phyloP scores from a whole-genome alignment of 2,888 invertebrate species.

The Tipula unca region DNA sequence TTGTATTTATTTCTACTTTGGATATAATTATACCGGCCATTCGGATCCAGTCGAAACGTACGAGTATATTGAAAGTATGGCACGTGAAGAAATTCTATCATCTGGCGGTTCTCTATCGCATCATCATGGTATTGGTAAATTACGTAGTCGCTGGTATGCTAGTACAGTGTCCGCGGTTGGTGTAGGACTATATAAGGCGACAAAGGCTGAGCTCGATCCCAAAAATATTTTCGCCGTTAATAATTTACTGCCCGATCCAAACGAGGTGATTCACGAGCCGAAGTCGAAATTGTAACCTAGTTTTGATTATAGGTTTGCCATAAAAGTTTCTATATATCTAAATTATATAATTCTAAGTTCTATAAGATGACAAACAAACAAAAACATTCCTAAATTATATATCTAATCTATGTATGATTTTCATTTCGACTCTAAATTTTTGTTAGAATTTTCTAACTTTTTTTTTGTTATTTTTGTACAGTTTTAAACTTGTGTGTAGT shows the following conservation, averaged over 20 bases:
- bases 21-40: constrained; percentile 57
- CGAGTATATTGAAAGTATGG: constrained; percentile 78
- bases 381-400: not conserved
- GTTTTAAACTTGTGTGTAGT: not conserved
- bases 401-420: not conserved
- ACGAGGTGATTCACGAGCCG: no score
- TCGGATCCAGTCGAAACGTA: constrained; percentile 68
- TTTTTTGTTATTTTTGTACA: not conserved
- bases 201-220: constrained; percentile 85
- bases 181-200: constrained; percentile 63
- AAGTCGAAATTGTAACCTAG: constrained; percentile 15
- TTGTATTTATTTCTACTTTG: constrained; percentile 93
- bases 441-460: not conserved
- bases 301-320: not conserved
- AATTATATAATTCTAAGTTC: not conserved
- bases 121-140: constrained; percentile 94
- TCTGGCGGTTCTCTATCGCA: constrained; percentile 79
- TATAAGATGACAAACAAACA: not conserved
- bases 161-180: constrained; percentile 78
- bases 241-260: constrained; percentile 49
- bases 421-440: not conserved
- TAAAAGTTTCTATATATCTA: not conserved
- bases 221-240: constrained; percentile 87
- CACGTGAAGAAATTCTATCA: constrained; percentile 85
- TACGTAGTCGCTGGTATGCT: constrained; percentile 79